Evolutionary conservation across 1,140 invertebrate species (phyloP), one percentile per base, ranked within the genome.

Genomic region (Heliothis subflexa): DNA sequence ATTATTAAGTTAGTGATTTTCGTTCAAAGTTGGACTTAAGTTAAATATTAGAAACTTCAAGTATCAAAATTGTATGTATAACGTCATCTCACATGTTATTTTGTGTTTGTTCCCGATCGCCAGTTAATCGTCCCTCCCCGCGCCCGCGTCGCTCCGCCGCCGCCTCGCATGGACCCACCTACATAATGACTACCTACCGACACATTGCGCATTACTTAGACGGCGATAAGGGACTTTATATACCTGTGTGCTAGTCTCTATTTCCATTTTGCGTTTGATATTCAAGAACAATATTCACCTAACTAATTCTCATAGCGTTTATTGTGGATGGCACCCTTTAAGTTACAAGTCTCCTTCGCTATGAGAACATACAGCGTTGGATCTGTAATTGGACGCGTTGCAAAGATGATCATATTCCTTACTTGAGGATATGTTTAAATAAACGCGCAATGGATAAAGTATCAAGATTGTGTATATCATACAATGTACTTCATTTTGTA

Each of bases 31-130:
- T 59, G 55, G 55, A 14, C 10, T n/a, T 28, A 14, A 59, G 21
- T 13, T 13, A 25, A 13, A 52, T 5, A n/a, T n/a, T n/a, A 52
- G n/a, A 14, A 52, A n/a, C 14, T 7, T 2, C 5, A 5, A 55
- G 16, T 18, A 21, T 21, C 18, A 57, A n/a, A 14, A n/a, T n/a
- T 57, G 9, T 21, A 4, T 28, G 21, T 70, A n/a, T 55, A 25
- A 52, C 25, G 33, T 54, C 68, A 62, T 62, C 73, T 75, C 73
- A 75, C 73, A 49, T 62, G 55, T 62, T 62, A 50, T 64, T 75
- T 74, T 74, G 55, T 75, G 59, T 75, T 75, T 75, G 73, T 75
- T 75, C 73, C 73, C 73, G 73, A 75, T 75, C 57, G 52, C 62
- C 73, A 75, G 73, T 62, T 75, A 75, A 49, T 66, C 62, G 62